Evolutionary conservation across 2,888 invertebrate species (phyloP).

Genomic region (Drosophila niveifrons): DNA sequence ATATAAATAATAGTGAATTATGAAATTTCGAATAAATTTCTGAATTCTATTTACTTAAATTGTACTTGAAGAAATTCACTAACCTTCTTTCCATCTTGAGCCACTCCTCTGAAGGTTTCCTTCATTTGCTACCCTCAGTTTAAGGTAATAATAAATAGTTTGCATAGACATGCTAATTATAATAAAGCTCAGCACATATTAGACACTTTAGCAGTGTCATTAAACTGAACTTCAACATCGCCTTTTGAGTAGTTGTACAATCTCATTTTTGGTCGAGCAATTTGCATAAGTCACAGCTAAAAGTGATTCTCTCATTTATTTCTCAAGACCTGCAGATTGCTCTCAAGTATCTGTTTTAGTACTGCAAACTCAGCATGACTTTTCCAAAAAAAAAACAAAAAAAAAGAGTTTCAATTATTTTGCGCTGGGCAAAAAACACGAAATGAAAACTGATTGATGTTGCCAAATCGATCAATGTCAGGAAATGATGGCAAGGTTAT

Average conservation of each 20-base stretch:
- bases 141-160: neutral
- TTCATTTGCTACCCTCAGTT: neutral
- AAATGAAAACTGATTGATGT: constrained; percentile 49
- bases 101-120: neutral
- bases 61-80: neutral
- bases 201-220: constrained; percentile 19
- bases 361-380: constrained; percentile 64
- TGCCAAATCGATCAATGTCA: constrained; percentile 78
- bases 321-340: constrained; percentile 3
- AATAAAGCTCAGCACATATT: neutral
- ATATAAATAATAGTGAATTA: too few species aligned
- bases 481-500: constrained; percentile 79
- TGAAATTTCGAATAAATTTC: too few species aligned
- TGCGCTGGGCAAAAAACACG: constrained; percentile 36
- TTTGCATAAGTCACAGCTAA: constrained; percentile 22
- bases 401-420: constrained; percentile 63
- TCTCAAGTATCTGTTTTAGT: constrained; percentile 15
- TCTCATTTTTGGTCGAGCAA: constrained; percentile 8
- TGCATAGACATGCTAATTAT: constrained; percentile 1
- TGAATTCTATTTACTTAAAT: neutral
- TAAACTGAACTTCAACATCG: constrained; percentile 18
- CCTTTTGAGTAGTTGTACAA: constrained; percentile 14
- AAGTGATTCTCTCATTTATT: constrained; percentile 8
- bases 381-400: constrained; percentile 38
- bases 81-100: neutral